Percentiles rank a stretch among this genome's conserved stretches.
Conservation (phyloP, 2,888 invertebrate genomes). For the Melieria crassipennis region DNA sequence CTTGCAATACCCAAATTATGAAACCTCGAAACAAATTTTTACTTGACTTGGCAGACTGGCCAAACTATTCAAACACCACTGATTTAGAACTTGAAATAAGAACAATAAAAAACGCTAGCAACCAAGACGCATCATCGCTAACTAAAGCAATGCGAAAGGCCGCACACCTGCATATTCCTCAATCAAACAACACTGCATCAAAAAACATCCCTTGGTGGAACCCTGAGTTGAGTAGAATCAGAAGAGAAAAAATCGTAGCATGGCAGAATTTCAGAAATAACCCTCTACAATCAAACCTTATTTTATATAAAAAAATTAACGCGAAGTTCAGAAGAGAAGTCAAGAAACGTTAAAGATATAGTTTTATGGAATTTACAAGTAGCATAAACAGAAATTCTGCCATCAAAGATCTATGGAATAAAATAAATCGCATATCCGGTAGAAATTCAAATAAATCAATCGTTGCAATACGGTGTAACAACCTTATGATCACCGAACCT, state of each 20-base stretch:
- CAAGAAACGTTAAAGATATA: slow-evolving; percentile 15
- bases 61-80: not conserved
- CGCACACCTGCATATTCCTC: slow-evolving; percentile 13
- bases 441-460: no score
- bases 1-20: not conserved
- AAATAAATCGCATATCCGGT: slow-evolving; percentile 17
- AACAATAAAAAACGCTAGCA: not conserved
- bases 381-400: slow-evolving; percentile 23
- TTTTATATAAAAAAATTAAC: slow-evolving; percentile 18
- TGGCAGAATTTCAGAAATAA: not conserved
- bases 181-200: not conserved
- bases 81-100: not conserved
- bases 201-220: slow-evolving; percentile 15
- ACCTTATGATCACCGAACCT: no score
- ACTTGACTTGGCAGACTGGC: slow-evolving; percentile 14
- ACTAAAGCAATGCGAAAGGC: slow-evolving; percentile 6
- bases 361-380: slow-evolving; percentile 24
- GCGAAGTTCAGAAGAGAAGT: slow-evolving; percentile 9
- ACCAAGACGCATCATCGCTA: slow-evolving; percentile 10
- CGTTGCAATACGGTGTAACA: no score
- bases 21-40: slow-evolving; percentile 13
- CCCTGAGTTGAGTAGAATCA: not conserved
- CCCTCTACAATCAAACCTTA: slow-evolving; percentile 1
- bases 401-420: slow-evolving; percentile 19
- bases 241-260: slow-evolving; percentile 4